Evolutionary conservation across 2,797 vertebrate genomes (phyloP).

Genomic region (Schizopygopsis pylzovi): DNA sequence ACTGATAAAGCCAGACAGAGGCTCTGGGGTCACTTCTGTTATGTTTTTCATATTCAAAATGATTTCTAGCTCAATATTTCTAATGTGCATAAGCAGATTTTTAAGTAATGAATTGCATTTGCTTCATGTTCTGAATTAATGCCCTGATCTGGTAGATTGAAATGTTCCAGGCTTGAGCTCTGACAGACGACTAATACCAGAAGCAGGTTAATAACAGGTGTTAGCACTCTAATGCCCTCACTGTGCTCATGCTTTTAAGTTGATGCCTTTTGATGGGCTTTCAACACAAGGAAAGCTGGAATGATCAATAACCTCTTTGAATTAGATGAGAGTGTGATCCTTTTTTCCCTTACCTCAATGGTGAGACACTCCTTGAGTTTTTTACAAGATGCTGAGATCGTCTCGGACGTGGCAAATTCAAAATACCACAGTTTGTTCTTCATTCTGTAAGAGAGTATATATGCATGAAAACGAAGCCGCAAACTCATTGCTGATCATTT

Average conservation of each 20-base stretch:
- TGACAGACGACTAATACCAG: constrained; percentile 18
- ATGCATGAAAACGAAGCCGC: constrained; percentile 4
- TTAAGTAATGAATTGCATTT: constrained; percentile 43
- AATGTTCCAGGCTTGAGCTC: constrained; percentile 17
- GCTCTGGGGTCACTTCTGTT: neutral
- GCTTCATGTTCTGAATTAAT: constrained; percentile 28
- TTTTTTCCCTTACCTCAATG: constrained; percentile 80
- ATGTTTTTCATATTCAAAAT: neutral
- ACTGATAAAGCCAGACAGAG: neutral
- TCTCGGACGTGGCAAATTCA: constrained; percentile 93
- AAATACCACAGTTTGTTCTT: constrained; percentile 98
- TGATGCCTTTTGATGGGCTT: constrained; percentile 34
- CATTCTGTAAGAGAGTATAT: constrained; percentile 76
- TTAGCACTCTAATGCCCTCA: constrained; percentile 26
- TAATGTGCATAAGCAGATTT: neutral
- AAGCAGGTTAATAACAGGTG: constrained; percentile 34
- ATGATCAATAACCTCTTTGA: constrained; percentile 27
- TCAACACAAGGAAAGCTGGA: neutral
- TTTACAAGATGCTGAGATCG: constrained; percentile 91
- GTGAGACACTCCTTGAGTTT: constrained; percentile 85
- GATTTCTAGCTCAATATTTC: neutral
- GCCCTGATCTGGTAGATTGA: constrained; percentile 24
- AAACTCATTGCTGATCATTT: neutral
- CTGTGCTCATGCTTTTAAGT: constrained; percentile 24
- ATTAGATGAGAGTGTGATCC: neutral